Evolutionary conservation across 2,113 vertebrate species (phyloP).

Genomic region (Coracopsis vasa): DNA sequence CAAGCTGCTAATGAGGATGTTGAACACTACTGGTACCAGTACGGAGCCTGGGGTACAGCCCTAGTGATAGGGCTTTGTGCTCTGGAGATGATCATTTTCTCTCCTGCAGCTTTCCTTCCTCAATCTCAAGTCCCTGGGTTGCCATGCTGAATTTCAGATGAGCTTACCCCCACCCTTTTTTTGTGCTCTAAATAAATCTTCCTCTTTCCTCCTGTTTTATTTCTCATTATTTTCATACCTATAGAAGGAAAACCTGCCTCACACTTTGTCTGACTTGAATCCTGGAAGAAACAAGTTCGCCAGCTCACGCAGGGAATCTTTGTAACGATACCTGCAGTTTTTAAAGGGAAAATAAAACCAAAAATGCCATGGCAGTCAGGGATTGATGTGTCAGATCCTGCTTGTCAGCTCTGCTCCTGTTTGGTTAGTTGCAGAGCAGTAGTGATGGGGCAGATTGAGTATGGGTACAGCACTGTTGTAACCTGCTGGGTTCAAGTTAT

Average conservation of each 20-base stretch:
- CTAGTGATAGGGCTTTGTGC: background rate
- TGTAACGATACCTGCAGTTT: background rate
- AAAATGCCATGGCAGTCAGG: accelerated
- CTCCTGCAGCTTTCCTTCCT: background rate
- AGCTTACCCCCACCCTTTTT: background rate
- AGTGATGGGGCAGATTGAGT: background rate
- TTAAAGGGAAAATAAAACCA: background rate
- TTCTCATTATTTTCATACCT: background rate
- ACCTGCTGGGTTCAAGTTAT: background rate
- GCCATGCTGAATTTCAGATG: background rate
- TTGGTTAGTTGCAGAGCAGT: background rate
- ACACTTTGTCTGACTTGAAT: background rate
- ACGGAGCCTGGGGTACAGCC: background rate
- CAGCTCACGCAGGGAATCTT: background rate
- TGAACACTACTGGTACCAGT: background rate
- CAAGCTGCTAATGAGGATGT: background rate
- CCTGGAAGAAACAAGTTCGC: background rate
- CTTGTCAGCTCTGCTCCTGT: background rate
- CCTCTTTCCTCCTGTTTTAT: background rate
- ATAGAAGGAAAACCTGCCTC: background rate
- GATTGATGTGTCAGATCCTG: background rate
- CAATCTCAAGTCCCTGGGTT: background rate
- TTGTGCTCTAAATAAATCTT: background rate
- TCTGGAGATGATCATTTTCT: background rate
- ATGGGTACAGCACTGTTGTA: background rate